Conservation (phyloP, 2,888 invertebrate species). For the Cryptus armator region DNA sequence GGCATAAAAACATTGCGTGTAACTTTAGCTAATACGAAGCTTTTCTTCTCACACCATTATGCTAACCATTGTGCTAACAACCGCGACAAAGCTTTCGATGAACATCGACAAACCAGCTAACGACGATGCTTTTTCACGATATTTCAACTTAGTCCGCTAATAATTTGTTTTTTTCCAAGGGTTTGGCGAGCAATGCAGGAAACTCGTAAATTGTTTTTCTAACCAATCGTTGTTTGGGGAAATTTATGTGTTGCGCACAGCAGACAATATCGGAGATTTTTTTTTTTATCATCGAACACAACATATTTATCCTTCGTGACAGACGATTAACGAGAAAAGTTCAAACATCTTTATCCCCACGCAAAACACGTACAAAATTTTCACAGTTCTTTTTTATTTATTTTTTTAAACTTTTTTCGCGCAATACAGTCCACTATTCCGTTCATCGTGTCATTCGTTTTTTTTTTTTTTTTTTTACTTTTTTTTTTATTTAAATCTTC, state of each 20-base stretch:
- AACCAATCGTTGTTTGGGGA: constrained; percentile 76
- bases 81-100: background rate
- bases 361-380: constrained; percentile 48
- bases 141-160: constrained; percentile 32
- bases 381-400: constrained; percentile 34
- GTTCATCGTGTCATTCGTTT: constrained; percentile 56
- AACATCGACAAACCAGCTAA: constrained; percentile 42
- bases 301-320: constrained; percentile 30
- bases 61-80: constrained; percentile 23
- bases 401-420: constrained; percentile 17
- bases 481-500: constrained; percentile 30
- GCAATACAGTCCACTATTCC: constrained; percentile 53
- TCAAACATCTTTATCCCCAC: constrained; percentile 1
- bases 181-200: constrained; percentile 17
- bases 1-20: constrained; percentile 30
- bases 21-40: constrained; percentile 11
- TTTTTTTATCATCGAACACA: constrained; percentile 63
- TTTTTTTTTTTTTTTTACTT: constrained; percentile 36
- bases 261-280: constrained; percentile 47
- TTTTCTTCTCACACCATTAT: constrained; percentile 1
- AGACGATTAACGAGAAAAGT: constrained; percentile 24
- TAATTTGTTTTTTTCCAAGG: constrained; percentile 43
- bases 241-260: constrained; percentile 44
- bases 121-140: constrained; percentile 33
- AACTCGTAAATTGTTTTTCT: constrained; percentile 84